phyloP scores from a whole-genome alignment of 2,797 vertebrate species.

The Euphonia xanthogaster region DNA sequence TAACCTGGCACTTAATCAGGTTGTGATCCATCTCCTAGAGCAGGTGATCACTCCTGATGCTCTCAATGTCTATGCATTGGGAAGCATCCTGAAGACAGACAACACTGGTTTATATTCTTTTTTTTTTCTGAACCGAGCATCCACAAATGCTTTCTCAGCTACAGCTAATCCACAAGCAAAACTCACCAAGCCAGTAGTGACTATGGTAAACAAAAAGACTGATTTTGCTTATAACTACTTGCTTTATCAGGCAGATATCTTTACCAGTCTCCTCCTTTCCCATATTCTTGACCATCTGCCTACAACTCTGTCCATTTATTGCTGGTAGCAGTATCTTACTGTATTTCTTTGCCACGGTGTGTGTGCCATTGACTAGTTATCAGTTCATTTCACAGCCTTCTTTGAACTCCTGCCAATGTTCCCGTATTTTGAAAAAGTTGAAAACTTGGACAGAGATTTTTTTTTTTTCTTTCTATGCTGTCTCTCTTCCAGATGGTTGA shows the following conservation, averaged over 20 bases:
- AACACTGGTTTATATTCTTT: neutral
- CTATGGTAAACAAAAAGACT: neutral
- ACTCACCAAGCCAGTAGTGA: neutral
- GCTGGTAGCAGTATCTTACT: neutral
- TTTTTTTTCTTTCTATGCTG: neutral
- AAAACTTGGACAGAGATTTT: conserved; percentile 16
- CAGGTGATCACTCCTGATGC: neutral
- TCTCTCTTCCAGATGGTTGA: conserved; percentile 28
- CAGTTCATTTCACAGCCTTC: conserved; percentile 42
- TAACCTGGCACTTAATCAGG: neutral
- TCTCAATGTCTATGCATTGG: neutral
- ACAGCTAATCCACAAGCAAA: neutral
- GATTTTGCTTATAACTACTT: neutral
- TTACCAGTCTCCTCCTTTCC: neutral
- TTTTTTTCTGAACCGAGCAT: neutral
- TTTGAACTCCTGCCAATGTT: conserved; percentile 11
- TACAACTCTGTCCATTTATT: neutral
- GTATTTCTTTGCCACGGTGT: neutral
- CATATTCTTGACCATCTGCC: conserved; percentile 18
- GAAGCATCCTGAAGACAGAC: neutral
- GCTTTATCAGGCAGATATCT: neutral
- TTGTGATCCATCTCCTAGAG: neutral
- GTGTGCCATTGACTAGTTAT: neutral
- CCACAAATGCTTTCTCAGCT: neutral
- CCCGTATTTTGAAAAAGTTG: conserved; percentile 9